Conservation (phyloP, 2,113 vertebrate genomes). For the Pao palembangensis region DNA sequence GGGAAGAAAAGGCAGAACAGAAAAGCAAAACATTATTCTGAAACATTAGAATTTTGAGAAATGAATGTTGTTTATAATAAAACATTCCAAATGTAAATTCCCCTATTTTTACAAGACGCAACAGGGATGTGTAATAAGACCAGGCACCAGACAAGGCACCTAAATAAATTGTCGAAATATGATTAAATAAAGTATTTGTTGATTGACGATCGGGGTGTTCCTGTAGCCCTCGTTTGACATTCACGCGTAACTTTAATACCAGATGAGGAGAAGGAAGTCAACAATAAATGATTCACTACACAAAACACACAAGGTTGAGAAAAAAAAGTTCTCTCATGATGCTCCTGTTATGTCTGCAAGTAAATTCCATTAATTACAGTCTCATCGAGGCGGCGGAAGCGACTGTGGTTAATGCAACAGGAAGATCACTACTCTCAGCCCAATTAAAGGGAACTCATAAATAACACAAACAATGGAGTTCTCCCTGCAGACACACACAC, state of each 20-base stretch:
- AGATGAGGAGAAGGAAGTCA: too few species aligned
- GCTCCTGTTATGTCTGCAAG: constrained; percentile 14
- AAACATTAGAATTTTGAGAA: too few species aligned
- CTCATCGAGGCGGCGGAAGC: constrained; percentile 34
- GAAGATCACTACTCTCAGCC: constrained; percentile 45
- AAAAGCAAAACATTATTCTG: too few species aligned
- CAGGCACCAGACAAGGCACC: not conserved
- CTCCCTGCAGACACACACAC: constrained; percentile 47
- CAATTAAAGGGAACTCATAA: constrained; percentile 66
- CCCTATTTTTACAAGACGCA: constrained; percentile 13
- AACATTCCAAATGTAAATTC: constrained; percentile 29
- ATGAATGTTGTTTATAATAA: too few species aligned
- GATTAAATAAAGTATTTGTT: constrained; percentile 23
- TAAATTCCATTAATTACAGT: constrained; percentile 47
- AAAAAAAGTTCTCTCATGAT: not conserved
- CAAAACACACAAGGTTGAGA: constrained; percentile 1
- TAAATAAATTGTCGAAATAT: constrained; percentile 32
- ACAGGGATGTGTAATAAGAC: constrained; percentile 12
- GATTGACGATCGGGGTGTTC: constrained; percentile 32
- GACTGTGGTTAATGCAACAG: constrained; percentile 5
- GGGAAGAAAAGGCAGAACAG: too few species aligned
- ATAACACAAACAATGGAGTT: constrained; percentile 62
- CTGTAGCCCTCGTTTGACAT: too few species aligned
- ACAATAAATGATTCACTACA: constrained; percentile 14
- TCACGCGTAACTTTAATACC: too few species aligned